Evolutionary conservation across 2,888 invertebrate genomes (phyloP).

Genomic region (Limnephilus auricula): DNA sequence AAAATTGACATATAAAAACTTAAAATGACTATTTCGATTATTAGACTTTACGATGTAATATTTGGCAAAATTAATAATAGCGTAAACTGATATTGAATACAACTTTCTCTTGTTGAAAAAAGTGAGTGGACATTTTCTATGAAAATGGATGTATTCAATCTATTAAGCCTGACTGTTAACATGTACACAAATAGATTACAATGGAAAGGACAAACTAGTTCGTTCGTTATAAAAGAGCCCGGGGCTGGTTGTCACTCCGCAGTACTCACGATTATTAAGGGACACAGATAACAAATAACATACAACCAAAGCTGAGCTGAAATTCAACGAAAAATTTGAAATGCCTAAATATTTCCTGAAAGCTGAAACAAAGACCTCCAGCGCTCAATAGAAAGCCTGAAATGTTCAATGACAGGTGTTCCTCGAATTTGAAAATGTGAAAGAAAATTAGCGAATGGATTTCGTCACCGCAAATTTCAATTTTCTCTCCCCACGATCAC

Average conservation of each 20-base stretch:
- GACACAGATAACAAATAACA: background rate
- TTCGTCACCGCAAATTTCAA: slow-evolving; percentile 23
- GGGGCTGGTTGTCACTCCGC: background rate
- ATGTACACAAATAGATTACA: background rate
- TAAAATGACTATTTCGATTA: no score
- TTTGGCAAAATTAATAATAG: no score
- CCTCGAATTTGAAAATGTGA: slow-evolving; percentile 10
- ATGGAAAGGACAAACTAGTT: background rate
- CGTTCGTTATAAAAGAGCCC: background rate
- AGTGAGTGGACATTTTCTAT: no score
- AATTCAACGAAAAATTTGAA: background rate
- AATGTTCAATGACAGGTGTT: slow-evolving; percentile 32
- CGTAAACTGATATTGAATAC: no score
- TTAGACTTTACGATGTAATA: no score
- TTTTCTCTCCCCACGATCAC: slow-evolving; percentile 26
- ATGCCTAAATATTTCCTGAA: background rate
- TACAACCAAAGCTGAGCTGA: background rate
- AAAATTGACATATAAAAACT: no score
- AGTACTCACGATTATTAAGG: background rate
- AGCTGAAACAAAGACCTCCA: background rate
- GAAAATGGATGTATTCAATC: no score
- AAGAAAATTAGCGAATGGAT: slow-evolving; percentile 29
- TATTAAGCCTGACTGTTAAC: no score
- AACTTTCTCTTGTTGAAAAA: no score
- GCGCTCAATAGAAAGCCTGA: background rate